Conservation (phyloP, 2,113 vertebrate species). For the Hystrix cristata region DNA sequence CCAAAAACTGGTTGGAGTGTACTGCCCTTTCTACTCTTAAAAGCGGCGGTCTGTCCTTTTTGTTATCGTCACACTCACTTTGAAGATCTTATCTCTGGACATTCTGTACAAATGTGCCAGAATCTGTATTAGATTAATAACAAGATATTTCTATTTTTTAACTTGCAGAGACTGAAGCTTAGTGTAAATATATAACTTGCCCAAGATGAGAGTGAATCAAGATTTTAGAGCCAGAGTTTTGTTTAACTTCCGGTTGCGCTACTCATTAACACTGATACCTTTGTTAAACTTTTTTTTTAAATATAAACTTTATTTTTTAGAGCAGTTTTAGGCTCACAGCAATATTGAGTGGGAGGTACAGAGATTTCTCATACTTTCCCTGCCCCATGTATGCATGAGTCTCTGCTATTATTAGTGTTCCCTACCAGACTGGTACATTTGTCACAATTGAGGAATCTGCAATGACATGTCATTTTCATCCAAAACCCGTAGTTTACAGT, state of each 20-base stretch:
- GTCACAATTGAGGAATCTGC: background rate
- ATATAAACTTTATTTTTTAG: background rate
- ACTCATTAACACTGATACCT: background rate
- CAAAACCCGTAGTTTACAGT: background rate
- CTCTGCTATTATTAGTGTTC: background rate
- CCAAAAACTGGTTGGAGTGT: background rate
- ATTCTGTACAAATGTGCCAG: background rate
- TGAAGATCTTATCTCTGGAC: background rate
- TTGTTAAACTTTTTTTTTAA: background rate
- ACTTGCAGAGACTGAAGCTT: slow-evolving; percentile 15
- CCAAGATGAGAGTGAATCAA: background rate
- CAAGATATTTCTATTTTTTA: slow-evolving; percentile 8
- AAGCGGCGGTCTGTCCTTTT: background rate
- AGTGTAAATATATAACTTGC: background rate
- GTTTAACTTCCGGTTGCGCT: background rate
- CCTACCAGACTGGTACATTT: background rate
- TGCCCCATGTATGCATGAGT: too few relatives aligned
- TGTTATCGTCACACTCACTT: background rate
- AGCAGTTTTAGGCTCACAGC: background rate
- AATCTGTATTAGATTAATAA: slow-evolving; percentile 23
- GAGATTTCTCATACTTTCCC: background rate
- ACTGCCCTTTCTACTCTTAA: background rate
- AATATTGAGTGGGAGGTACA: background rate
- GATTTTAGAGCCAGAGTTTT: background rate
- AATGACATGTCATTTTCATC: background rate